Base-by-base conservation (phyloP, 2,888 invertebrate species). In the Ormia ochracea region DNA sequence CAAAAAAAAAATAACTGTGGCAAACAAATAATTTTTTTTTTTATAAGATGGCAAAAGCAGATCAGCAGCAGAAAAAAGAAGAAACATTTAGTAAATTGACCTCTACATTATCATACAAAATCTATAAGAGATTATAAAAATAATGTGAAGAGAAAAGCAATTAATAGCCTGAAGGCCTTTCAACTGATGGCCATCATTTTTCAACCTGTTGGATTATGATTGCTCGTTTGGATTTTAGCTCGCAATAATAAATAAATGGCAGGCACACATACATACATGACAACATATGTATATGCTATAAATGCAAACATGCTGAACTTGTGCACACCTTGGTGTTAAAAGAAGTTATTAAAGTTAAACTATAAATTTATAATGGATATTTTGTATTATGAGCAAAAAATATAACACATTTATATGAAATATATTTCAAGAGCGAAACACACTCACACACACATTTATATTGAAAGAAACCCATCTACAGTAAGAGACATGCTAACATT, bases 301-400 rank as follows among this genome's bases (percentile, higher is more conserved):
- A 10, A 5, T 45, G 41, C 63, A 23, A 33, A 50, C 33, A 28
- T 48, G 36, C 1, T 38, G 19, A 52, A 26, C 26, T 36, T 38
- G 17, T 50, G 3, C 36, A 21, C 63, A 54, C 43, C 54, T 19
- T 10, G 43, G 41, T 54, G 43, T 43, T 50, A 36, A 66, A 28
- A 50, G n/a, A n/a, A 33, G n/a, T 14, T 31, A 54, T 28, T 6
- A 23, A 63, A 28, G 36, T n/a, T 41, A 21, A 54, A 38, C 43
- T 58, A 66, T n/a, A 65, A 26, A 59, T 21, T 58, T 36, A 65
- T 70, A 65, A 58, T 36, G 41, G 26, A 54, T 26, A 28, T 41
- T 41, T 65, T 28, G 10, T 17, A 38, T 1, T 0, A 63, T 21
- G 48, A 36, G 5, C 4, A 28, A 1, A 26, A 45, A 28, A 6